phyloP scores from a whole-genome alignment of 2,888 invertebrate species.

The Drosophila leonis region DNA sequence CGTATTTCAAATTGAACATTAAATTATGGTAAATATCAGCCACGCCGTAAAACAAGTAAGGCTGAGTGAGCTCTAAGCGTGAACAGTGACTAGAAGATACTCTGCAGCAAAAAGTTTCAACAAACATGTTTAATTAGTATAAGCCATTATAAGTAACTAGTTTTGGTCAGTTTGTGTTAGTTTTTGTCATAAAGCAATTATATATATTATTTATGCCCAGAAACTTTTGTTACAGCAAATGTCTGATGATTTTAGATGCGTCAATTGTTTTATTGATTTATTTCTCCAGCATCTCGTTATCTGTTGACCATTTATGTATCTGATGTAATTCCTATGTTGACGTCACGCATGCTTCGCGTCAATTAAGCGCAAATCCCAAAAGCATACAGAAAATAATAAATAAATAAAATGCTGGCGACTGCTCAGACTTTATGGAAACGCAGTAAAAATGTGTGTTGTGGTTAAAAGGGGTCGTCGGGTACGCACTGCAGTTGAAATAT shows the following conservation, averaged over 20 bases:
- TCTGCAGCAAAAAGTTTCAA: no score
- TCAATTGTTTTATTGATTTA: slow-evolving; percentile 28
- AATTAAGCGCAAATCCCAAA: slow-evolving; percentile 45
- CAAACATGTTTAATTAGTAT: no score
- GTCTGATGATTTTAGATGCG: not conserved
- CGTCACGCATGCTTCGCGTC: slow-evolving; percentile 63
- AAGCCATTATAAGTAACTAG: no score
- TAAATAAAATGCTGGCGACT: slow-evolving; percentile 33
- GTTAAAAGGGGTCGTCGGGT: slow-evolving; percentile 37
- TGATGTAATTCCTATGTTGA: slow-evolving; percentile 81
- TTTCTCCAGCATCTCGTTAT: slow-evolving; percentile 14
- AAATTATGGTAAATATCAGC: slow-evolving; percentile 47
- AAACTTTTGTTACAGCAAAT: not conserved
- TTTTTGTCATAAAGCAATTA: no score
- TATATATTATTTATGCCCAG: no score
- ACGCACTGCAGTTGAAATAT: slow-evolving; percentile 27
- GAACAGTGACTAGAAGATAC: not conserved
- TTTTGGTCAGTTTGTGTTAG: no score
- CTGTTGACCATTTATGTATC: slow-evolving; percentile 49
- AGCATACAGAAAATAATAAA: slow-evolving; percentile 35
- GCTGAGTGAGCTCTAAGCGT: accelerated
- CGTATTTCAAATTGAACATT: slow-evolving; percentile 64
- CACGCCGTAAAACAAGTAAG: slow-evolving; percentile 50
- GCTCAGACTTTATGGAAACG: slow-evolving; percentile 36
- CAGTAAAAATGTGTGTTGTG: slow-evolving; percentile 20